Conservation (phyloP, 53 echinoderm and acorn worm species). For the Echinarachnius parma region DNA sequence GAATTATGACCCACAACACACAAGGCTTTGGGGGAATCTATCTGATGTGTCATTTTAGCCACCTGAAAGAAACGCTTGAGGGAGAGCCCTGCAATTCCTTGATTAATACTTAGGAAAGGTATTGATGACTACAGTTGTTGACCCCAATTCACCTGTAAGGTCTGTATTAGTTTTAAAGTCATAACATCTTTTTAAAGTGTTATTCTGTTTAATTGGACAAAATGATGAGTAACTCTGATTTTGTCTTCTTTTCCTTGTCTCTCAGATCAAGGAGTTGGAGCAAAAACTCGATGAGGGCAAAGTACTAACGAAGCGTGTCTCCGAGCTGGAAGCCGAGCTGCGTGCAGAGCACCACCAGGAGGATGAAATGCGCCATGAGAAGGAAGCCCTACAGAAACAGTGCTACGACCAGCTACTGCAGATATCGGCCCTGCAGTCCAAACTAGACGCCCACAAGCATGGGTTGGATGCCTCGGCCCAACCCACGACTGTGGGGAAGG, state of each 20-base stretch:
- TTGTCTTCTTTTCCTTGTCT: background rate
- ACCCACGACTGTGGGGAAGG: conserved; percentile 18
- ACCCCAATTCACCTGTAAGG: too few relatives aligned
- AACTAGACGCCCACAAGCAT: conserved; percentile 83
- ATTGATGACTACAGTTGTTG: too few relatives aligned
- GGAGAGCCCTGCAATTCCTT: too few relatives aligned
- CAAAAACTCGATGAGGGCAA: conserved; percentile 68
- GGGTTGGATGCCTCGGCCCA: conserved; percentile 44
- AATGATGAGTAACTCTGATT: too few relatives aligned
- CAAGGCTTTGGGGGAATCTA: too few relatives aligned
- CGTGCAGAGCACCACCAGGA: conserved; percentile 57
- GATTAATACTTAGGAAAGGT: too few relatives aligned
- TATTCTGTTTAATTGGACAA: too few relatives aligned
- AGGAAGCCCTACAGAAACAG: conserved; percentile 87
- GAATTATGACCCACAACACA: too few relatives aligned
- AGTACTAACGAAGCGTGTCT: conserved; percentile 22
- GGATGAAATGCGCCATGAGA: conserved; percentile 78
- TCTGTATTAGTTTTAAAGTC: too few relatives aligned
- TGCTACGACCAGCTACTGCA: conserved; percentile 84
- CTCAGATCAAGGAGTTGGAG: conserved; percentile 78
- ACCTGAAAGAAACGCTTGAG: too few relatives aligned
- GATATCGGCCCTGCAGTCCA: conserved; percentile 86
- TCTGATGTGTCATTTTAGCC: too few relatives aligned
- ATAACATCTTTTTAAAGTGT: too few relatives aligned
- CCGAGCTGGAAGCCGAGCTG: conserved; percentile 68